Percentiles rank a stretch among this genome's conserved stretches.
Evolutionary conservation across 2,797 vertebrate genomes (phyloP).

Genomic region (Delichon dasypus): DNA sequence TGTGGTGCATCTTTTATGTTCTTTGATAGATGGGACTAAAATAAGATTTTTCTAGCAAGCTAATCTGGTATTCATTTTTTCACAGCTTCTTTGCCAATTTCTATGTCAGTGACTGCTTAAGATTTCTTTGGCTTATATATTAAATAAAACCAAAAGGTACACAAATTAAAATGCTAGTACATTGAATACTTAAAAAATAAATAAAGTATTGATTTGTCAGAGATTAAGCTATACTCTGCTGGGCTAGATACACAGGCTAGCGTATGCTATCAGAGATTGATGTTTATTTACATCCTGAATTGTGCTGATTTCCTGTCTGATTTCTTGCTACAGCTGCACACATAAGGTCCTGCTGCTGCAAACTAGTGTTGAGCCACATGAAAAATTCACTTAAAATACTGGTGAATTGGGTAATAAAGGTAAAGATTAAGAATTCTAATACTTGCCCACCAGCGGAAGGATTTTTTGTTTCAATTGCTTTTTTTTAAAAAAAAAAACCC

Average conservation of each 20-base stretch:
- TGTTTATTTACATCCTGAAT: background rate
- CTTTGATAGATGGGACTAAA: background rate
- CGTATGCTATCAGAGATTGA: background rate
- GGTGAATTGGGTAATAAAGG: background rate
- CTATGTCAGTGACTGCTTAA: background rate
- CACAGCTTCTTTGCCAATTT: background rate
- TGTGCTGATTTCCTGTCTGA: background rate
- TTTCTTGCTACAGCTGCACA: background rate
- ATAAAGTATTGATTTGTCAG: background rate
- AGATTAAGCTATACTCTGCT: background rate
- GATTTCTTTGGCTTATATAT: background rate
- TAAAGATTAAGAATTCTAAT: background rate
- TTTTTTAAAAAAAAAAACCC: too few relatives aligned
- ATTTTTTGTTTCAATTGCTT: background rate
- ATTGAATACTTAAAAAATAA: background rate
- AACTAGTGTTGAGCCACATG: background rate
- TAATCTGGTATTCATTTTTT: background rate
- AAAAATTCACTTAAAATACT: background rate
- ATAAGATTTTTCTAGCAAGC: background rate
- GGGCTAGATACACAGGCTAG: background rate
- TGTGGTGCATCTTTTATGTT: background rate
- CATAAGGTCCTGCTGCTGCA: background rate
- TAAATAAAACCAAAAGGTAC: background rate
- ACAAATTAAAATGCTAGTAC: background rate
- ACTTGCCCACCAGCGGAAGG: background rate